Conservation (phyloP, 2,888 invertebrate species). For the Ectobius pallidus region DNA sequence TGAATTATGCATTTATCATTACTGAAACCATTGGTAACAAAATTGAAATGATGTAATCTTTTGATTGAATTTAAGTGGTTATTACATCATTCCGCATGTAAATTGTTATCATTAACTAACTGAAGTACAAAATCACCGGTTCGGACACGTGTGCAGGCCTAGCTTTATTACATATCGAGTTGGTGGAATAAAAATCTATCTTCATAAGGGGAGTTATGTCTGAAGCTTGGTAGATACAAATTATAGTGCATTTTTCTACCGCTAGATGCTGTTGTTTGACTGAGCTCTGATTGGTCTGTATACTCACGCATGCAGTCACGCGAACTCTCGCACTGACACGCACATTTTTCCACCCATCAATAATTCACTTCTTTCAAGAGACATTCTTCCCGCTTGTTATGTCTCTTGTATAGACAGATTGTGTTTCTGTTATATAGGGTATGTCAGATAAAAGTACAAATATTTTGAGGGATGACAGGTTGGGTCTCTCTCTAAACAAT, state of each 20-base stretch:
- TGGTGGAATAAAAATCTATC: background rate
- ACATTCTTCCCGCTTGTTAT: background rate
- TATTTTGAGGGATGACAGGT: background rate
- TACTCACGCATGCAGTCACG: slow-evolving; percentile 13
- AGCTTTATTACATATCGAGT: no score
- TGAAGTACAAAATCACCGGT: no score
- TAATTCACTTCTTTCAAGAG: slow-evolving; percentile 2
- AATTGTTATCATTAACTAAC: no score
- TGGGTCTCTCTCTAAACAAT: background rate
- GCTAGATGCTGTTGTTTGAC: background rate
- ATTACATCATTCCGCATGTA: no score
- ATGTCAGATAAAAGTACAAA: background rate
- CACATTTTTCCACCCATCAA: background rate
- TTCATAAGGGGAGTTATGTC: background rate
- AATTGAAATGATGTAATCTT: no score
- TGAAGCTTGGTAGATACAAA: slow-evolving; percentile 3
- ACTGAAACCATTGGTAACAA: no score
- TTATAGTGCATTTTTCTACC: slow-evolving; percentile 4
- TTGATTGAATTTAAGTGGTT: no score
- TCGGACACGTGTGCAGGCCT: no score
- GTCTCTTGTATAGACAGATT: background rate
- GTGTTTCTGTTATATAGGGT: background rate
- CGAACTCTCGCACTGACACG: background rate
- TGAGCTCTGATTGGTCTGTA: slow-evolving; percentile 23
- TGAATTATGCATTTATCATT: no score